Evolutionary conservation across 2,797 vertebrate genomes (phyloP), one percentile per base, ranked within the genome.

Genomic region (Enteromius treurensis): DNA sequence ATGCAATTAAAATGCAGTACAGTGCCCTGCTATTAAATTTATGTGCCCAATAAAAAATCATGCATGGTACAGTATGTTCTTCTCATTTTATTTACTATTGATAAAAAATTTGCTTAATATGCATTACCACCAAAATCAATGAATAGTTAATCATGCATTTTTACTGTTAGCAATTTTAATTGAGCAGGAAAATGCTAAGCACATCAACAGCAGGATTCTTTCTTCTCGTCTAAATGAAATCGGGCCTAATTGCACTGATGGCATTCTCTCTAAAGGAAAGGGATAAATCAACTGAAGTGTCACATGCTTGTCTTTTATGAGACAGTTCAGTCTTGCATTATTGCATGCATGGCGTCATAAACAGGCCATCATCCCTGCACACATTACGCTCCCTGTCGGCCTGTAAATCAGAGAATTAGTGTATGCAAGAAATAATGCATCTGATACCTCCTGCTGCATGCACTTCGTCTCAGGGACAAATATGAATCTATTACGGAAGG

Each of bases 351-450:
- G 45, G 81, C 26, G 75, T 58, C 84, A 70, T 88, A 85, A 89
- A 85, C 82, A 87, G 76, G 19, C 53, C 76, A 81, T 74, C 67
- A 83, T 79, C 67, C 69, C 75, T 26, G 21, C 74, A 85, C 82
- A 69, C 76, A 60, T 55, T 47, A 79, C 2, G 19, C 53, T 80
- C 60, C 37, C 32, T 17, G 29, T 58, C 80, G 68, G 78, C 65
- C 78, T 81, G 70, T 82, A 87, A 88, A 88, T 85, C 83, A 88
- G 5, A 26, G 37, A 75, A 86, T 86, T 76, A 89, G 71, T 21
- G 60, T 37, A n/a, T 53, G 78, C 65, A 13, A 40, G 69, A 58
- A 55, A 82, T 77, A 69, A 83, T 62, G 74, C 81, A 77, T 83
- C 49, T 47, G 32, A 55, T 58, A 60, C 64, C 81, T 75, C 47